Evolutionary conservation across 2,797 vertebrate species (phyloP), one percentile per base, ranked within the genome.

Genomic region (Carcharodon carcharias): DNA sequence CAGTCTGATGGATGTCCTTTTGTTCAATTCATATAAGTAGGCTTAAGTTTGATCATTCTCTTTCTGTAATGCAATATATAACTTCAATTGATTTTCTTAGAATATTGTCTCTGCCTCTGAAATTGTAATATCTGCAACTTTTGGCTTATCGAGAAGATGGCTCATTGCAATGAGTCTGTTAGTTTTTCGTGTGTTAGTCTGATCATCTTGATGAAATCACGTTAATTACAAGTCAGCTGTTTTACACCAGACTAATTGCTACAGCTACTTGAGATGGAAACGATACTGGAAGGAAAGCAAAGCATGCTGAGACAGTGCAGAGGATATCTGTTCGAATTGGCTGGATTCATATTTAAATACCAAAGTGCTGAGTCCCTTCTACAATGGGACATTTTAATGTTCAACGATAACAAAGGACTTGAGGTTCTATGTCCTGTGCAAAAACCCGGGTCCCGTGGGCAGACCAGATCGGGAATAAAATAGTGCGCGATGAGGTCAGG

Each of bases 1-100:
- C 61, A 93, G 63, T 21, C n/a, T 65, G 91, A 93, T 93, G 91
- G n/a, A 65, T 93, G 61, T 63, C 61, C 63, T 93, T 93, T 93
- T 67, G 63, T 65, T 93, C 91, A 93, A 93, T 93, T 67, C n/a
- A 67, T 93, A 45, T 45, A 93, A 67, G 91, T 93, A 93, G 63
- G 18, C 67, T 93, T 93, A 93, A 67, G 21, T 93, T 85, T 67
- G 91, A 93, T 93, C 63, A 67, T 67, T 45, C 63, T 23, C n/a
- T 93, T 67, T 67, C 91, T 45, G 63, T n/a, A 67, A 26, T 23
- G 63, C 6, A 93, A 93, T 67, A 93, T 67, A 65, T 93, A 93
- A 67, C 61, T 35, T 91, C 11, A 2, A 93, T 93, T 67, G 91
- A 93, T 67, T 67, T 93, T 93, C 35, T 67, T 67, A 26, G 61